phyloP scores from a whole-genome alignment of 2,888 invertebrate genomes.

The Scaptomyza polygonia region DNA sequence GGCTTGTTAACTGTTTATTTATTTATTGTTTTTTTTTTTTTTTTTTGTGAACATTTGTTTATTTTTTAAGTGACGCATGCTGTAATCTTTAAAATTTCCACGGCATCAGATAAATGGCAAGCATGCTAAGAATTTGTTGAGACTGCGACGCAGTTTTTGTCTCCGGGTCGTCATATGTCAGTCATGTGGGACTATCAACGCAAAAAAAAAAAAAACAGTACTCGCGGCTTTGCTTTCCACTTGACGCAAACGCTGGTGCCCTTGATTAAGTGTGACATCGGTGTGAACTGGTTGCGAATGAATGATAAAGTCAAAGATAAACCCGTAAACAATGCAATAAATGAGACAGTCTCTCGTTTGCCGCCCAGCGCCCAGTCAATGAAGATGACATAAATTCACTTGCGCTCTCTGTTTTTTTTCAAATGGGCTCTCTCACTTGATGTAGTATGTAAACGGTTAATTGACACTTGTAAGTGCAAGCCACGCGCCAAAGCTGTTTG shows the following conservation, averaged over 20 bases:
- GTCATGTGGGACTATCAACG: slow-evolving; percentile 71
- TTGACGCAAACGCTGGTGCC: slow-evolving; percentile 41
- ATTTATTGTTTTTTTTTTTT: not conserved
- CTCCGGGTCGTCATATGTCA: slow-evolving; percentile 50
- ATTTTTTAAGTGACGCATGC: slow-evolving; percentile 28
- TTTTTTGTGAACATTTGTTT: not conserved
- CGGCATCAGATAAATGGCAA: slow-evolving; percentile 28
- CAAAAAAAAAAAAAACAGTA: slow-evolving; percentile 1
- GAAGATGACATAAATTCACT: slow-evolving; percentile 27
- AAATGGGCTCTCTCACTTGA: not conserved
- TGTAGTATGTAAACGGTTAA: slow-evolving; percentile 13
- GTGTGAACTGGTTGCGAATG: slow-evolving; percentile 57
- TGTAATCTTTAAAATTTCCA: slow-evolving; percentile 58
- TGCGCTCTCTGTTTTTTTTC: not conserved
- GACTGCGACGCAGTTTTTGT: slow-evolving; percentile 38
- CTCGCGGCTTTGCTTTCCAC: not conserved
- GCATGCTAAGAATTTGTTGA: slow-evolving; percentile 21
- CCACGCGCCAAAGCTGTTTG: slow-evolving; percentile 60
- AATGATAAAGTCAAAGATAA: slow-evolving; percentile 40
- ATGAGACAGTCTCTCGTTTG: slow-evolving; percentile 44
- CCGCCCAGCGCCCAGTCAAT: slow-evolving; percentile 20
- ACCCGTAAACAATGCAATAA: slow-evolving; percentile 29
- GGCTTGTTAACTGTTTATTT: not conserved
- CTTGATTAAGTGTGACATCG: slow-evolving; percentile 60
- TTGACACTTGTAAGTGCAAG: slow-evolving; percentile 37